Base-by-base conservation (phyloP, 1,140 invertebrate genomes). In the Pachypeltis micranthus region DNA sequence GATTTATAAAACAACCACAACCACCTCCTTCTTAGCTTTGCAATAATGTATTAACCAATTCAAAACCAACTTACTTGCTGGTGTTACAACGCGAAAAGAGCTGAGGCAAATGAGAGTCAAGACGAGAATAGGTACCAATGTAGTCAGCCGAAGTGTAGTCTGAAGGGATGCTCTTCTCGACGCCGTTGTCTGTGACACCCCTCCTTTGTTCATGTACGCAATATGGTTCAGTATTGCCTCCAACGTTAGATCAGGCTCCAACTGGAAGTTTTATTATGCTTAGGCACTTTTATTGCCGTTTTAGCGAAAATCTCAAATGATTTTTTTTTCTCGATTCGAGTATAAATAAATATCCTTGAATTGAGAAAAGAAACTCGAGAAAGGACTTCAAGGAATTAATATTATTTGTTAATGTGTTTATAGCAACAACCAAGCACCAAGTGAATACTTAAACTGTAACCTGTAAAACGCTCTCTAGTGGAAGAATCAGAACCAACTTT, bases 191-290 rank as follows among this genome's bases (percentile, higher is more conserved):
- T 44, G 74, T 69, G 65, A 75, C 71, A 68, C 74, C 69, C 65
- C 76, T 58, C 44, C 73, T 68, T 79, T 75, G 70, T 81, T 81
- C 27, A 81, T 79, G 64, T 81, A 80, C 14, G 81, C 80, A 51
- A 82, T 82, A 66, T 83, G 81, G 69, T 81, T 81, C 54, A 83
- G 65, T 66, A 83, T 80, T 1, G 80, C 78, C 44, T 80, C 76
- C 61, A 83, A 73, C 23, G 79, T 80, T 39, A 74, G 44, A 24
- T 71, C 70, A 19, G 61, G 39, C 63, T 51, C 47, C 47, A 51
- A 51, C 47, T 51, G 47, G 23, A 21, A 51, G n/a, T n/a, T n/a
- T n/a, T n/a, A n/a, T n/a, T n/a, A n/a, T n/a, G n/a, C n/a, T n/a
- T n/a, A n/a, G n/a, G n/a, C n/a, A n/a, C n/a, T n/a, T n/a, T n/a